These are phyloP conservation scores for Lophius americanus DNA, from an alignment of 2,797 vertebrate species.

Conservation along the genomic window DNA sequence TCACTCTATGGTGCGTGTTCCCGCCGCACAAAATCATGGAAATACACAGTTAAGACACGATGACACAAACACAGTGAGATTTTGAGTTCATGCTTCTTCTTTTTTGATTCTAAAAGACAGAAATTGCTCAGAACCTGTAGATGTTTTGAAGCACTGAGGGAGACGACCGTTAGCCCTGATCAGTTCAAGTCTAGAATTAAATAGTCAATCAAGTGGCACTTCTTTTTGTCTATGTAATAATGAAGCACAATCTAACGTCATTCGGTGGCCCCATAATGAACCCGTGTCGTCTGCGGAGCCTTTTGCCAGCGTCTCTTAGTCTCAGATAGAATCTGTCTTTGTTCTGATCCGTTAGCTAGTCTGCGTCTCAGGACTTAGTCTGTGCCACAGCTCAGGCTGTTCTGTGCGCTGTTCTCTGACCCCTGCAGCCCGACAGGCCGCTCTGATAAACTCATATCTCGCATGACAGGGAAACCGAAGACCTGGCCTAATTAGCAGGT, in stretches of 20 bases:
- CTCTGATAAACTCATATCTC: conserved; percentile 82
- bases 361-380: conserved; percentile 32
- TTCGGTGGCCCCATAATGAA: conserved; percentile 8
- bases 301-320: conserved; percentile 22
- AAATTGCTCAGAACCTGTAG: conserved; percentile 5
- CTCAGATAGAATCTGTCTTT: conserved; percentile 44
- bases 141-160: too few species aligned
- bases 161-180: conserved; percentile 12
- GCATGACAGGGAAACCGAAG: conserved; percentile 79
- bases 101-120: conserved; percentile 24
- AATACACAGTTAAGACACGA: background rate
- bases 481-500: conserved; percentile 79
- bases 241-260: conserved; percentile 24
- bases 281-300: conserved; percentile 21
- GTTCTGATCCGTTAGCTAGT: conserved; percentile 45
- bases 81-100: background rate
- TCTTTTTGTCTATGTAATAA: conserved; percentile 17
- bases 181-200: conserved; percentile 9
- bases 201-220: conserved; percentile 5
- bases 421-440: conserved; percentile 69
- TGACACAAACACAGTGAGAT: background rate
- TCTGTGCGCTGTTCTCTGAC: conserved; percentile 54
- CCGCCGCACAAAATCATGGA: background rate
- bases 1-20: background rate
- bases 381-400: conserved; percentile 24